A percentile compares a stretch with the other conserved stretches of the same genome.
Evolutionary conservation across 2,888 invertebrate genomes (phyloP).

Genomic region (Aporophyla lueneburgensis): DNA sequence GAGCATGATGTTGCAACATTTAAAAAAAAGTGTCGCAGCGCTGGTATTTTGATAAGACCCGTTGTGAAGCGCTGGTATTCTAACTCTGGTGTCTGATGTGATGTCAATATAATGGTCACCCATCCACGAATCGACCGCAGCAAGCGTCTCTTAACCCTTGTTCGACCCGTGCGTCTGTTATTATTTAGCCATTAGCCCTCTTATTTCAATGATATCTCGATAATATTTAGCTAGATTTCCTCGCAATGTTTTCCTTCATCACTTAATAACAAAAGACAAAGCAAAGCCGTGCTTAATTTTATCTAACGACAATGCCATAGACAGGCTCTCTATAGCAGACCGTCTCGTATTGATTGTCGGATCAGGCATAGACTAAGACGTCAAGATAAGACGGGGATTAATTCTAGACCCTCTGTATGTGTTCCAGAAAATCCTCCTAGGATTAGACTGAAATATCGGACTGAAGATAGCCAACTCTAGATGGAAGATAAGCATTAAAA

Average conservation of each 20-base stretch:
- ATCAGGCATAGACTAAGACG: conserved; percentile 31
- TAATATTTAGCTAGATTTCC: background rate
- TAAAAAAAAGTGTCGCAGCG: too few relatives aligned
- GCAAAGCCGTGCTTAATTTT: background rate
- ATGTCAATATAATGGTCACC: background rate
- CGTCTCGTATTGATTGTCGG: conserved; percentile 37
- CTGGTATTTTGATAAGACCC: too few relatives aligned
- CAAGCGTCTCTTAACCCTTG: background rate
- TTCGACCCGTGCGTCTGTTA: background rate
- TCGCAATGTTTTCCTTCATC: background rate
- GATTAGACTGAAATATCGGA: conserved; percentile 32
- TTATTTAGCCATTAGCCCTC: too few relatives aligned
- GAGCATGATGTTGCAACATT: too few relatives aligned
- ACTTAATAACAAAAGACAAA: background rate
- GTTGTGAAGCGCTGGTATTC: too few relatives aligned
- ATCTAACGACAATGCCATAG: background rate
- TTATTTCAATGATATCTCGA: background rate
- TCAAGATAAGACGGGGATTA: conserved; percentile 45
- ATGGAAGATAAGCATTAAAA: background rate
- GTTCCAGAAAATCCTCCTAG: conserved; percentile 37
- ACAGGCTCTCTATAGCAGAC: conserved; percentile 5
- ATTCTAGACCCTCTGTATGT: conserved; percentile 18
- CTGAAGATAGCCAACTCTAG: conserved; percentile 7
- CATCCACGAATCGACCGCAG: background rate
- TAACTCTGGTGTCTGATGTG: too few relatives aligned